Conservation (phyloP, 2,797 vertebrate species). For the Alcedo atthis region DNA sequence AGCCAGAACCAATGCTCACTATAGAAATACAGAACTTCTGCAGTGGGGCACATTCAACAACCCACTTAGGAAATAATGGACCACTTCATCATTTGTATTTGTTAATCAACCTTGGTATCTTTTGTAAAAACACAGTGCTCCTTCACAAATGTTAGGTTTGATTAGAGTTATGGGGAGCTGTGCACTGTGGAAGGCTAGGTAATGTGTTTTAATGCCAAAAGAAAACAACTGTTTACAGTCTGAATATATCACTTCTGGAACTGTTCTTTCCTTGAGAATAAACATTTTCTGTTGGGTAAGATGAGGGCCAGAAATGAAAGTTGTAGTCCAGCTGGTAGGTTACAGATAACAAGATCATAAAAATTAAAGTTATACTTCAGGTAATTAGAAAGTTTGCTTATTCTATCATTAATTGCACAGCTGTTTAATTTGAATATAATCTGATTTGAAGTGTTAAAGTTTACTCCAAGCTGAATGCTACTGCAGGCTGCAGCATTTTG, state of each 20-base stretch:
- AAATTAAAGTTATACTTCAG: constrained; percentile 60
- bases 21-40: background rate
- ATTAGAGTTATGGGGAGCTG: background rate
- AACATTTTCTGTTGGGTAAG: background rate
- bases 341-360: constrained; percentile 49
- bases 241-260: background rate
- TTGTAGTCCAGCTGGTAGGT: constrained; percentile 49
- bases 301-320: background rate
- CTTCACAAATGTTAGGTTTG: background rate
- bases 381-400: constrained; percentile 59
- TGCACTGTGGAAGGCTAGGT: background rate
- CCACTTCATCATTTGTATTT: background rate
- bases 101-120: background rate
- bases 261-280: background rate
- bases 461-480: constrained; percentile 30
- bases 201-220: background rate
- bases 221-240: background rate
- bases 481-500: constrained; percentile 58
- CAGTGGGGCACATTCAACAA: background rate
- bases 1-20: background rate
- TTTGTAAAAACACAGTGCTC: background rate
- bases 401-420: constrained; percentile 65
- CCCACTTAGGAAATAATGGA: background rate
- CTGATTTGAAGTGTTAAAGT: constrained; percentile 58
- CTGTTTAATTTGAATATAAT: constrained; percentile 70